Evolutionary conservation across 2,797 vertebrate genomes (phyloP), one percentile per base, ranked within the genome.

Genomic region (Poecilia wingei): DNA sequence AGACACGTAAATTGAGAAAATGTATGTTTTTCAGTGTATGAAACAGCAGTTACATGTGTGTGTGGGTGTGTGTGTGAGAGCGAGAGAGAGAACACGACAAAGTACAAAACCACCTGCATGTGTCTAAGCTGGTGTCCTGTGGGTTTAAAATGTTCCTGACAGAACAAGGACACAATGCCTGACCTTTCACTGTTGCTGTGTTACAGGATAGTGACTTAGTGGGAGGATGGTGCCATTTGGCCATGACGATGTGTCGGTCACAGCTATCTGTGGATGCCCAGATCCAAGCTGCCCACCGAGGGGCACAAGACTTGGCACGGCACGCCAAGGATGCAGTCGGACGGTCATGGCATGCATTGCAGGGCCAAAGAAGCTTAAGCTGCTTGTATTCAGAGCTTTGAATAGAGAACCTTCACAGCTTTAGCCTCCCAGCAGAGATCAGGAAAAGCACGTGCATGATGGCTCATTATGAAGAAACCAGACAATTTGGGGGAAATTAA

Each of bases 281-380:
- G 87, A 90, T 82, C 83, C 49, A 51, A 55, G 75, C 74, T 80
- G n/a, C 84, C 87, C 18, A 6, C 80, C 3, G 79, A 80, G 84
- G 88, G 81, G 83, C 87, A 87, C 87, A 82, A 79, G 88, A 79
- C 78, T 83, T 86, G 86, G 86, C 86, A 80, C 0, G 28, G 77
- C 59, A 25, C 84, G 82, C 79, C 89, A 71, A 46, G 1, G 22
- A 45, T 73, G 78, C 72, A 75, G 80, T 78, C 3, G 36, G 83
- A 81, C 81, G 81, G 84, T 90, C 86, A 66, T 43, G 77, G 79
- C 87, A 76, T 14, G 66, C 75, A 72, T 71, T 45, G 78, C 3
- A n/a, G 71, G 75, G 84, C 88, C 86, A 89, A 84, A 87, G 80
- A 83, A 77, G 88, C 85, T 90, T 89, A 90, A 89, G 78, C 86